Evolutionary conservation across 2,113 vertebrate genomes (phyloP), one percentile per base, ranked within the genome.

Genomic region (Sinocyclocheilus grahami): DNA sequence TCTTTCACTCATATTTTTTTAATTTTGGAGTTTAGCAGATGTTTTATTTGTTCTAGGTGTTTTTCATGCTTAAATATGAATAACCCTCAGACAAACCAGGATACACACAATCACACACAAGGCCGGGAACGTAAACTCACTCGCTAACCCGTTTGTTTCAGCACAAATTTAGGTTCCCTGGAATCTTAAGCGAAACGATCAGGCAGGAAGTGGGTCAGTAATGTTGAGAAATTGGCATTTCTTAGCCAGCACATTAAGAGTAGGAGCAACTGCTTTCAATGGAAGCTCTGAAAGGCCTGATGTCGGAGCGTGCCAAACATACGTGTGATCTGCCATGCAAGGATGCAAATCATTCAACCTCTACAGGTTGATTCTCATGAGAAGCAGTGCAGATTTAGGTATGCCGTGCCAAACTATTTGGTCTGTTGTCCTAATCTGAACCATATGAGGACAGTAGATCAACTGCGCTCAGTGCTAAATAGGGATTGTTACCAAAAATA

Each of bases 191-290:
- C 86, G 85, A 85, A 85, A 67, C 79, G 46, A 78, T 37, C 85
- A 77, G 78, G 55, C 53, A 63, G 20, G 77, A 84, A 62, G 51
- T 85, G 37, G 77, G 67, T 80, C 82, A 76, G 67, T 80, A 65
- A 75, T 81, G 86, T 62, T 81, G 72, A 78, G 74, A 76, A 82
- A 82, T 76, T 48, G 67, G 58, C 76, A 85, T 89, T 87, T 87
- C 72, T 42, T 78, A 72, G 81, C 82, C 55, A 22, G 79, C 82
- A 72, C 85, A 72, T 78, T 60, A 53, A 39, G 82, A 55, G 72
- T 5, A 69, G 6, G 2, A 58, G 16, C 90, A 90, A 87, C 87
- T 91, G 90, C 81, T 92, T 91, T 83, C 79, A 89, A 51, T 91
- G 12, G 33, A 80, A 42, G 78, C 22, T 62, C 22, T 63, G 55